Percentiles rank a stretch among this genome's conserved stretches.
Evolutionary conservation across 2,888 invertebrate genomes (phyloP).

Genomic region (Pediacus dermestoides): DNA sequence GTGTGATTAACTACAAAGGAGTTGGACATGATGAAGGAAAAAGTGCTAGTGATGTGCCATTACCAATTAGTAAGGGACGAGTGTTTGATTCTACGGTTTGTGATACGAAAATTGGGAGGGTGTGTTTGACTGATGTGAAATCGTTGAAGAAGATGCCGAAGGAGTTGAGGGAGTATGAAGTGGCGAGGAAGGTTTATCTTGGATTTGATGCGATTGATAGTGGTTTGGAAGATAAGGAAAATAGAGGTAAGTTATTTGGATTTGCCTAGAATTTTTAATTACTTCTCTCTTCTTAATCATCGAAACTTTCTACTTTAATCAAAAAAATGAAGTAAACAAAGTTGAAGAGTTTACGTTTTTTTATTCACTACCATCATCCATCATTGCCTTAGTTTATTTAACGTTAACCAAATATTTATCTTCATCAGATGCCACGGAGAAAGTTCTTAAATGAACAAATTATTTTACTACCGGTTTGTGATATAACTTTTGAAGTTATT

Average conservation of each 20-base stretch:
- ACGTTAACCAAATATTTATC: too few relatives aligned
- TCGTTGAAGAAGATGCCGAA: slow-evolving; percentile 54
- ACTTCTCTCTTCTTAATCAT: neutral
- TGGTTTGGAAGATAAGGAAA: slow-evolving; percentile 33
- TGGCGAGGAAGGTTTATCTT: slow-evolving; percentile 62
- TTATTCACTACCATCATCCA: too few relatives aligned
- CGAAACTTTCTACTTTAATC: too few relatives aligned
- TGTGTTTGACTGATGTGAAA: slow-evolving; percentile 60
- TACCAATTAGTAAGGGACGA: slow-evolving; percentile 20
- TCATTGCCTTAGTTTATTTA: too few relatives aligned
- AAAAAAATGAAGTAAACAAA: too few relatives aligned
- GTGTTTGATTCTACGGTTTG: slow-evolving; percentile 41
- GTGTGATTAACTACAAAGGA: slow-evolving; percentile 51
- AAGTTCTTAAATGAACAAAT: too few relatives aligned
- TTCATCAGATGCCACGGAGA: too few relatives aligned
- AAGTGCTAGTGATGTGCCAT: slow-evolving; percentile 10
- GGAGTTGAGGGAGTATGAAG: slow-evolving; percentile 49
- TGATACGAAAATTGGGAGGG: slow-evolving; percentile 47
- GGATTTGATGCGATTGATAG: slow-evolving; percentile 61
- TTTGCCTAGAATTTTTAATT: too few relatives aligned
- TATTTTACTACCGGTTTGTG: too few relatives aligned
- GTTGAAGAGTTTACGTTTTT: too few relatives aligned
- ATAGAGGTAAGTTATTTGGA: slow-evolving; percentile 24
- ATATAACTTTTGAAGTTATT: too few relatives aligned
- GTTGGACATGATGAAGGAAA: slow-evolving; percentile 11